Evolutionary conservation across 2,888 invertebrate genomes (phyloP), one percentile per base, ranked within the genome.

Genomic region (Apotomis turbidana): DNA sequence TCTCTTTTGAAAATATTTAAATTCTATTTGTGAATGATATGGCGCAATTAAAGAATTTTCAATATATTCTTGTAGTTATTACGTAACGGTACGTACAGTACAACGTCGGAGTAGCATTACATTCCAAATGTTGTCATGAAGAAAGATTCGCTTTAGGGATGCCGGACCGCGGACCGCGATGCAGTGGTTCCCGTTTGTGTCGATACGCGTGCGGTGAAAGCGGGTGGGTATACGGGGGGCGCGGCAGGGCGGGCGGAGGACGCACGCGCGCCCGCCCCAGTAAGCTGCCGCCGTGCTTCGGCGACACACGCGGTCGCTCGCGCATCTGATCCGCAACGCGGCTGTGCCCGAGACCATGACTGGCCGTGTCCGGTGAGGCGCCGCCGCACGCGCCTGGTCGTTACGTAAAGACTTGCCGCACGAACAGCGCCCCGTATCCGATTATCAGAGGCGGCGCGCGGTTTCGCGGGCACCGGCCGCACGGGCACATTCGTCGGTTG

Each of bases 131-230:
- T 64, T 41, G 41, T 62, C 68, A 68, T 68, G 58, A 68, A 57
- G 63, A 59, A 67, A 74, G 71, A 27, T 61, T 78, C 78, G 82
- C 76, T 84, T 81, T 81, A 79, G 80, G 79, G 77, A 78, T 78
- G 79, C 80, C 76, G 79, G 74, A 73, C 79, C 80, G 78, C 79
- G 78, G 74, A 78, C 78, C 80, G 84, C 85, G 89, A 84, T 90
- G 91, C 91, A 89, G 91, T 85, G 88, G 88, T 86, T 82, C 87
- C 85, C 85, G 85, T 85, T 84, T 85, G 88, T 91, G 90, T 90
- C 91, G 85, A 90, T 90, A 90, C 87, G 89, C 85, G 87, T 85
- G 85, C 85, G 84, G 77, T 58, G 68, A 72, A 59, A 67, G 77
- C 77, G 81, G 79, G 78, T 76, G 75, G 74, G 71, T 60, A 73